These are phyloP conservation scores for Drosophila multiciliata DNA, from an alignment of 2,888 invertebrate genomes.

Conservation along the genomic window DNA sequence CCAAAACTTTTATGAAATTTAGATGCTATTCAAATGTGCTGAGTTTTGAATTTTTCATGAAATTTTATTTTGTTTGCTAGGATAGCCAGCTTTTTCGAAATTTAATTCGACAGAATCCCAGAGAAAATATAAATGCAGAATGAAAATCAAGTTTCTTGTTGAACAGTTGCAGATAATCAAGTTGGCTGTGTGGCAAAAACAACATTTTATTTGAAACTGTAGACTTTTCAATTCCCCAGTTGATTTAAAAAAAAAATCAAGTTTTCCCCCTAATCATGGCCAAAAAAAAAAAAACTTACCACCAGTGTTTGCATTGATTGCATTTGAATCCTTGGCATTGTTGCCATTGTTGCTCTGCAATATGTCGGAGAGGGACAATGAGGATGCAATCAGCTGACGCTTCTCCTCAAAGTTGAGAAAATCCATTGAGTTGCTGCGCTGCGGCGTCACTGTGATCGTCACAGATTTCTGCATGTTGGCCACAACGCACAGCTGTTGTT, in stretches of 20 bases:
- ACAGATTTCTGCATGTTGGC: constrained; percentile 87
- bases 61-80: neutral
- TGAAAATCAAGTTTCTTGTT: neutral
- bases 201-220: no score
- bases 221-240: neutral
- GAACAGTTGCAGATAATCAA: neutral
- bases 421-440: constrained; percentile 93
- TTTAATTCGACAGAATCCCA: neutral
- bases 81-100: neutral
- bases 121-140: neutral
- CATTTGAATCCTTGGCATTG: constrained; percentile 84
- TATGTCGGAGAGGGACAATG: constrained; percentile 94
- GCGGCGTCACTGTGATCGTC: constrained; percentile 88
- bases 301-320: constrained; percentile 84
- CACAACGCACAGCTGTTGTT: constrained; percentile 84
- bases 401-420: constrained; percentile 96
- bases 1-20: neutral
- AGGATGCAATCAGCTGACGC: constrained; percentile 94
- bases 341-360: constrained; percentile 87
- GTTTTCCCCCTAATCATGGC: neutral
- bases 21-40: neutral
- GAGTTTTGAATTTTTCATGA: neutral
- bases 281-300: constrained; percentile 75
- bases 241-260: neutral
- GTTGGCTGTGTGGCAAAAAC: neutral